These are phyloP conservation scores for Callithrix jacchus DNA, from an alignment of 2,113 vertebrate genomes.

Conservation along the genomic window DNA sequence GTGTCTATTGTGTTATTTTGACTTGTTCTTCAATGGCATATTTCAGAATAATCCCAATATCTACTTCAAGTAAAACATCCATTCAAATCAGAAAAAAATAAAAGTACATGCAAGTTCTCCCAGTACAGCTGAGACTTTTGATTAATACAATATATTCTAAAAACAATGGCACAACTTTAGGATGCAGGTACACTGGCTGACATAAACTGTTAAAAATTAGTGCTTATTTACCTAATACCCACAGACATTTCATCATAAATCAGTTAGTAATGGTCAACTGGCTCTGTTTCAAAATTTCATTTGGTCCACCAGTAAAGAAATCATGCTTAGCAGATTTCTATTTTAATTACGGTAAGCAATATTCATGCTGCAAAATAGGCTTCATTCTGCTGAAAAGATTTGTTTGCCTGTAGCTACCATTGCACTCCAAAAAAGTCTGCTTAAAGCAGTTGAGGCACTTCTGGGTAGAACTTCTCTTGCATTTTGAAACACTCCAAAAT, in stretches of 20 bases:
- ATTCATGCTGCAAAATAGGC: slow-evolving; percentile 85
- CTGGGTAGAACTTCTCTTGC: too few relatives aligned
- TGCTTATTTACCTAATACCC: slow-evolving; percentile 55
- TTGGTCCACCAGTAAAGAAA: slow-evolving; percentile 55
- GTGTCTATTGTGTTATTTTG: neutral
- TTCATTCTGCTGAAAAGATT: slow-evolving; percentile 86
- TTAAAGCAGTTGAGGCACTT: too few relatives aligned
- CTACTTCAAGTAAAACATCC: neutral
- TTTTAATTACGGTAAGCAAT: slow-evolving; percentile 50
- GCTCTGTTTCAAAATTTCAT: slow-evolving; percentile 57
- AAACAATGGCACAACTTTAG: slow-evolving; percentile 65
- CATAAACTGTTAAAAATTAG: slow-evolving; percentile 50
- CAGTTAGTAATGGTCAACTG: slow-evolving; percentile 54
- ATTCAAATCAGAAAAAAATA: neutral
- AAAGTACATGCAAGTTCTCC: neutral
- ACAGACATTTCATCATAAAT: slow-evolving; percentile 62
- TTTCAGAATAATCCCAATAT: neutral
- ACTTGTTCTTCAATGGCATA: neutral
- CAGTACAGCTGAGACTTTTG: slow-evolving; percentile 11
- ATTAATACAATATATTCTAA: slow-evolving; percentile 52
- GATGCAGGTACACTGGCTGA: slow-evolving; percentile 48
- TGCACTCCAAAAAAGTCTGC: too few relatives aligned
- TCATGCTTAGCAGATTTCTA: slow-evolving; percentile 20
- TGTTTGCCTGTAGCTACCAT: slow-evolving; percentile 90
- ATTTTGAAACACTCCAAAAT: too few relatives aligned